These are phyloP conservation scores for Drosophila anceps DNA, from an alignment of 2,888 invertebrate species.

Conservation along the genomic window DNA sequence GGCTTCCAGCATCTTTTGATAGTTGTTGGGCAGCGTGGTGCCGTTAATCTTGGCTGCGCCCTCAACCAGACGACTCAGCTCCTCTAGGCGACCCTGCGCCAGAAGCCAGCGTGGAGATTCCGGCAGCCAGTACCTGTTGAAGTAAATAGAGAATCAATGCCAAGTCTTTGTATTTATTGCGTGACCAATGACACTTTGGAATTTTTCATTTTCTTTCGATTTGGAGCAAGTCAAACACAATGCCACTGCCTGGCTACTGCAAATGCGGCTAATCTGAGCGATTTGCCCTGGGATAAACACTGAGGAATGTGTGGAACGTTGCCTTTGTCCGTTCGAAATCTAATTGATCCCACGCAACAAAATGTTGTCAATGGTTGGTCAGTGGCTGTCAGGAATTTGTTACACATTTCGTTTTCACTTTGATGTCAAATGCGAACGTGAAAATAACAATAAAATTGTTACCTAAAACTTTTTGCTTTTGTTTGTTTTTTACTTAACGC, in stretches of 20 bases:
- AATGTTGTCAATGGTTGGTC: slow-evolving; percentile 63
- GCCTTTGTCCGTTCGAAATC: slow-evolving; percentile 66
- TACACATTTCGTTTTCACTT: slow-evolving; percentile 53
- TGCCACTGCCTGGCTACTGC: not conserved
- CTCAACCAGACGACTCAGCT: slow-evolving; percentile 88
- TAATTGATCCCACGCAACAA: slow-evolving; percentile 66
- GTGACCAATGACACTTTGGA: slow-evolving; percentile 64
- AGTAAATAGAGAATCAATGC: slow-evolving; percentile 39
- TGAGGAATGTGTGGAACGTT: slow-evolving; percentile 62
- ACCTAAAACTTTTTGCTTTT: slow-evolving; percentile 25
- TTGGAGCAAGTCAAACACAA: slow-evolving; percentile 31
- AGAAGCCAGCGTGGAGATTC: slow-evolving; percentile 93
- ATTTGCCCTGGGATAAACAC: slow-evolving; percentile 48
- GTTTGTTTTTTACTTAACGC: slow-evolving; percentile 3
- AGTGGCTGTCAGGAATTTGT: slow-evolving; percentile 61
- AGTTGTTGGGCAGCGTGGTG: slow-evolving; percentile 88
- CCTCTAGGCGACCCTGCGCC: slow-evolving; percentile 89
- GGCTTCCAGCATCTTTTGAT: slow-evolving; percentile 88
- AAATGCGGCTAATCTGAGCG: slow-evolving; percentile 46
- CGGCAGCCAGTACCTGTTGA: slow-evolving; percentile 89
- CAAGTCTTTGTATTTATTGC: slow-evolving; percentile 57
- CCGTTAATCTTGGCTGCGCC: slow-evolving; percentile 89
- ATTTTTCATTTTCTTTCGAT: slow-evolving; percentile 70
- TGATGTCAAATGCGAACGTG: slow-evolving; percentile 59
- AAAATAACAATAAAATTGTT: slow-evolving; percentile 34